Percentiles rank a stretch among this genome's conserved stretches.
phyloP scores from a whole-genome alignment of 2,113 vertebrate genomes.

The Indicator maculatus region DNA sequence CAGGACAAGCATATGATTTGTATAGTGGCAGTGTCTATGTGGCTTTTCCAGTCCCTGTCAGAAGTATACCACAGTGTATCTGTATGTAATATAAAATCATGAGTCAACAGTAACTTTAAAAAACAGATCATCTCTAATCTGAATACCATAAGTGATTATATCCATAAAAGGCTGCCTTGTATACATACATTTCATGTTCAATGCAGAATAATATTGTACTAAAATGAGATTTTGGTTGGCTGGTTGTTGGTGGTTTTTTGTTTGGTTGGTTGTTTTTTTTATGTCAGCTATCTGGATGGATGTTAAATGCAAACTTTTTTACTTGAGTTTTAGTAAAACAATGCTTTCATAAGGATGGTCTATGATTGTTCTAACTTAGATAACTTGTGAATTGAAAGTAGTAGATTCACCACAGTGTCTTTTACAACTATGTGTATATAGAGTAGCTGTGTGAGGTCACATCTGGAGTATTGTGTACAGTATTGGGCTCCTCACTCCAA shows the following conservation, averaged over 20 bases:
- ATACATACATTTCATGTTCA: neutral
- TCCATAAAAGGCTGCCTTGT: neutral
- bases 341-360: neutral
- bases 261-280: neutral
- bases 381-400: neutral
- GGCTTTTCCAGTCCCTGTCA: neutral
- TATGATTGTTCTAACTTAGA: neutral
- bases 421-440: neutral
- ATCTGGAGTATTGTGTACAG: too few species aligned
- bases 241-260: too few species aligned
- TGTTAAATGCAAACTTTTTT: neutral
- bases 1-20: neutral
- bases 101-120: neutral
- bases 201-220: neutral
- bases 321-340: neutral
- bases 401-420: neutral
- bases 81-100: neutral
- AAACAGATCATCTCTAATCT: neutral
- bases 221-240: neutral
- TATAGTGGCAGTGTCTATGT: neutral
- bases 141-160: neutral
- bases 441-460: neutral
- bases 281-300: neutral
- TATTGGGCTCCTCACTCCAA: too few species aligned
- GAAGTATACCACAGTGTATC: neutral